phyloP scores from a whole-genome alignment of 2,888 invertebrate genomes.

The Archaeoteleia sp. region DNA sequence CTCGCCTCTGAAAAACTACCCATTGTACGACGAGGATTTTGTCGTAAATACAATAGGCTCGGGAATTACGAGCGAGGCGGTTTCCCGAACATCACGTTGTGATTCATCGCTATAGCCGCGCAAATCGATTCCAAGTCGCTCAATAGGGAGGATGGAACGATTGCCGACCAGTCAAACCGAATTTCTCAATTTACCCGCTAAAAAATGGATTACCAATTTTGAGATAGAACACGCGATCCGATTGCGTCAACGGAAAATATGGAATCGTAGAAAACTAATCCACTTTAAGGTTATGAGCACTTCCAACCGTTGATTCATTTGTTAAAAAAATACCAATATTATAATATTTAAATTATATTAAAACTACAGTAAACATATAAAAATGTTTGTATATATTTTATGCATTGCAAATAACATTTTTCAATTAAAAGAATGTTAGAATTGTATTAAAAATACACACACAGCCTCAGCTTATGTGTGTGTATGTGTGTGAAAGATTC shows the following conservation, averaged over 20 bases:
- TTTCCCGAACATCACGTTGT: slow-evolving; percentile 48
- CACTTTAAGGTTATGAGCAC: slow-evolving; percentile 4
- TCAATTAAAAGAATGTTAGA: too few relatives aligned
- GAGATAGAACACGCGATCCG: slow-evolving; percentile 36
- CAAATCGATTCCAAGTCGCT: slow-evolving; percentile 53
- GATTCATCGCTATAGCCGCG: slow-evolving; percentile 48
- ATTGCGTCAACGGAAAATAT: slow-evolving; percentile 26
- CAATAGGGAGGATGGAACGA: slow-evolving; percentile 37
- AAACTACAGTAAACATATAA: too few relatives aligned
- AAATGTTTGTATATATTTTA: too few relatives aligned
- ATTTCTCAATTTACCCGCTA: slow-evolving; percentile 47
- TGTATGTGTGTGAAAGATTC: slow-evolving; percentile 25
- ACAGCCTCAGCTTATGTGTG: too few relatives aligned
- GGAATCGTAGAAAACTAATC: slow-evolving; percentile 11
- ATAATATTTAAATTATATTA: not conserved
- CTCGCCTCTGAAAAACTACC: slow-evolving; percentile 36
- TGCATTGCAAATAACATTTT: too few relatives aligned
- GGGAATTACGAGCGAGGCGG: slow-evolving; percentile 51
- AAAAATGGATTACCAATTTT: slow-evolving; percentile 47
- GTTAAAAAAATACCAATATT: not conserved
- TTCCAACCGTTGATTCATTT: too few relatives aligned
- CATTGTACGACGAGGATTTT: slow-evolving; percentile 44
- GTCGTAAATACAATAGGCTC: slow-evolving; percentile 53
- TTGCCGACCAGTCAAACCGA: slow-evolving; percentile 38
- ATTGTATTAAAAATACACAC: too few relatives aligned